Conservation (phyloP, 2,888 invertebrate species). For the Drosophila incognita region DNA sequence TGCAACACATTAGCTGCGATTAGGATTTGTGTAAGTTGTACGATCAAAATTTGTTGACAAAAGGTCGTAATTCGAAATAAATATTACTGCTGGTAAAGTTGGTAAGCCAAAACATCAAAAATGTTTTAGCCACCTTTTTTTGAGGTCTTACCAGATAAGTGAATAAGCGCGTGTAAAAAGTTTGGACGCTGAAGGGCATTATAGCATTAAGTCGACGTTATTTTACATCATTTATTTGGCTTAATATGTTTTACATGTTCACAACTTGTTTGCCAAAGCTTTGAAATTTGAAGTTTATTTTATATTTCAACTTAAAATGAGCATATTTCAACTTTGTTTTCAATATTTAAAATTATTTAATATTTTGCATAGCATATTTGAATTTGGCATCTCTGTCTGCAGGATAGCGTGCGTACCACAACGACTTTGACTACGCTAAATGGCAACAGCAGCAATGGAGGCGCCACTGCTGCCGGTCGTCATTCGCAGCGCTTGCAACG, state of each 20-base stretch:
- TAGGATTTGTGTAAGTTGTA: not conserved
- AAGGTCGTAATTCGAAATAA: not conserved
- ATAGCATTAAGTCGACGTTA: not conserved
- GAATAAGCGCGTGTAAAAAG: not conserved
- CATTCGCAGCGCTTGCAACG: conserved; percentile 80
- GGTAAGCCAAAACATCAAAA: not conserved
- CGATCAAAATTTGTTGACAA: not conserved
- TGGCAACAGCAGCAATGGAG: conserved; percentile 51
- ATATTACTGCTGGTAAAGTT: not conserved
- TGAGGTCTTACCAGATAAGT: not conserved
- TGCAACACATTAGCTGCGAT: not conserved
- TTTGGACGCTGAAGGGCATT: not conserved
- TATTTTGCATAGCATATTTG: not conserved
- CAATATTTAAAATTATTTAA: not conserved
- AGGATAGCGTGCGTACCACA: conserved; percentile 84
- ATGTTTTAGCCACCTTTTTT: not conserved
- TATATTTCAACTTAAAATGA: not conserved
- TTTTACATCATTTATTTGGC: not conserved
- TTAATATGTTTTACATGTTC: not conserved
- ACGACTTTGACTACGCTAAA: conserved; percentile 78
- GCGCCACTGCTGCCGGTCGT: conserved; percentile 32
- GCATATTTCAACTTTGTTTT: not conserved
- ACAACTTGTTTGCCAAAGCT: not conserved
- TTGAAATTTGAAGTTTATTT: too few relatives aligned
- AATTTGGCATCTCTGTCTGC: conserved; percentile 23